These are phyloP conservation scores for Junonia oenone DNA, from an alignment of 2,888 invertebrate species.

Conservation along the genomic window DNA sequence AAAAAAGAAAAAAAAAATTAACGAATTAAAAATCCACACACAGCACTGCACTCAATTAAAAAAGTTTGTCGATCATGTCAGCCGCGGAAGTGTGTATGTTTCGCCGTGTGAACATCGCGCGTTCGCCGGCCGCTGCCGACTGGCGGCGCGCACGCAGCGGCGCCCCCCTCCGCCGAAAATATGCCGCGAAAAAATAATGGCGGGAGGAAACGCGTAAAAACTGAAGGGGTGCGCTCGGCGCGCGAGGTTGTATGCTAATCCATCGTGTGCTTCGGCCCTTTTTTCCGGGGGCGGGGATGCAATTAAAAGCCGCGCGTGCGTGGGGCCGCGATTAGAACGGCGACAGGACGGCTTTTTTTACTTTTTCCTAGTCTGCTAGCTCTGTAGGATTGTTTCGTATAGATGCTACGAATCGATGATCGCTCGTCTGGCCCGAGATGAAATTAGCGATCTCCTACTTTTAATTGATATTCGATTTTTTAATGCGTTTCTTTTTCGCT, in stretches of 20 bases:
- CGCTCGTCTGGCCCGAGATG: conserved; percentile 37
- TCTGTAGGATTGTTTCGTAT: conserved; percentile 33
- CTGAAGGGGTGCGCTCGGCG: conserved; percentile 66
- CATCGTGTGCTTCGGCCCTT: conserved; percentile 61
- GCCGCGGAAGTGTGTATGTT: conserved; percentile 14
- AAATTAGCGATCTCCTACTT: conserved; percentile 18
- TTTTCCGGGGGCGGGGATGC: conserved; percentile 71
- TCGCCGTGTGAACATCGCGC: conserved; percentile 58
- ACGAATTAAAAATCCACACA: conserved; percentile 31
- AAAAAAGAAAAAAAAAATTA: conserved; percentile 31
- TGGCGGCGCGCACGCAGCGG: conserved; percentile 67
- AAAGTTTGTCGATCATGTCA: conserved; percentile 34
- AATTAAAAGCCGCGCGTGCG: conserved; percentile 79
- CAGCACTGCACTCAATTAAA: conserved; percentile 37
- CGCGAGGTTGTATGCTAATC: conserved; percentile 77
- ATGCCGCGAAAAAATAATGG: conserved; percentile 68
- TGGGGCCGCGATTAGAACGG: conserved; percentile 75
- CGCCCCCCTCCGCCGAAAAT: conserved; percentile 42
- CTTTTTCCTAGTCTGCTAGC: conserved; percentile 70
- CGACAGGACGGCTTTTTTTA: conserved; percentile 69
- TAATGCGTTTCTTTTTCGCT: not conserved
- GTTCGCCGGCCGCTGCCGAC: conserved; percentile 70
- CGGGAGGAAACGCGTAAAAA: conserved; percentile 71
- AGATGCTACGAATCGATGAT: conserved; percentile 53
- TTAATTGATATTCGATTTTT: conserved; percentile 8